A percentile compares a stretch with the other conserved stretches of the same genome.
Evolutionary conservation across 2,113 vertebrate species (phyloP).

Genomic region (Larimichthys crocea): DNA sequence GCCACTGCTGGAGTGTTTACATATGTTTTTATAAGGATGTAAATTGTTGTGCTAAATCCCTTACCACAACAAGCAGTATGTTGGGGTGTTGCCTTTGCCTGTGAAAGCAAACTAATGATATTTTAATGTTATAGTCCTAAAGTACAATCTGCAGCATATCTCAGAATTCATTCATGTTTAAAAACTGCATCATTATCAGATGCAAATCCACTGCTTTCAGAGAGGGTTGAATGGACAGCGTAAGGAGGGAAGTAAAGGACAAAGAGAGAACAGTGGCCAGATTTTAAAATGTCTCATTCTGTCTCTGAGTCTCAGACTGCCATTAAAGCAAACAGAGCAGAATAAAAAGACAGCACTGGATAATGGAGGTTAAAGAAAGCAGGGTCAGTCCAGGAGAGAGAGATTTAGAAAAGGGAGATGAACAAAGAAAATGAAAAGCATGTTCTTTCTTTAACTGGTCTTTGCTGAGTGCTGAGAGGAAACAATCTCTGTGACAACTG

Average conservation of each 20-base stretch:
- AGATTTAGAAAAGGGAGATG: neutral
- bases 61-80: neutral
- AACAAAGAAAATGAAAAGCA: conserved; percentile 14
- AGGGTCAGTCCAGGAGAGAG: conserved; percentile 17
- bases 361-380: conserved; percentile 28
- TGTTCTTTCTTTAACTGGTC: conserved; percentile 30
- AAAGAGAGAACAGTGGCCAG: conserved; percentile 9
- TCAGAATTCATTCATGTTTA: neutral
- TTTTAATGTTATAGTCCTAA: neutral
- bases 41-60: neutral
- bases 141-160: neutral
- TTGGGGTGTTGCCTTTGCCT: neutral
- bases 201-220: conserved; percentile 11
- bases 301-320: conserved; percentile 29
- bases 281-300: conserved; percentile 35
- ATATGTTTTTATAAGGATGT: no score
- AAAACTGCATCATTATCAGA: conserved; percentile 6
- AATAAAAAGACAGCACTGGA: conserved; percentile 31
- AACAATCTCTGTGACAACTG: conserved; percentile 17
- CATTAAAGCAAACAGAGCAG: conserved; percentile 47
- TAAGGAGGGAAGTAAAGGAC: conserved; percentile 20
- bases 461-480: conserved; percentile 32
- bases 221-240: neutral
- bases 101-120: neutral
- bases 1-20: no score